These are phyloP conservation scores for Scalopus aquaticus DNA, from an alignment of 2,113 vertebrate species.

Conservation along the genomic window DNA sequence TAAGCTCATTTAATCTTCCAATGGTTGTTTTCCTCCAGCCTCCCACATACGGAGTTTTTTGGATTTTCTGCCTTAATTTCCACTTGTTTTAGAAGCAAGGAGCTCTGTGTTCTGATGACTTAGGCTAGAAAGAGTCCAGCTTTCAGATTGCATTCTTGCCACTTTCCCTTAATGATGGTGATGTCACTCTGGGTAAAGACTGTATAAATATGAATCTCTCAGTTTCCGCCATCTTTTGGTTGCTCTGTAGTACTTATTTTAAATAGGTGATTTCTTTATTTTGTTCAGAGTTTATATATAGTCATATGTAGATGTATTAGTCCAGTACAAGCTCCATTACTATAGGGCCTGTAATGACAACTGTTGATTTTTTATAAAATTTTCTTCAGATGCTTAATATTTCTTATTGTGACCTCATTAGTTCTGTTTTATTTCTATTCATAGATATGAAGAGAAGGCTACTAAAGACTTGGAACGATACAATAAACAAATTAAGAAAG, in stretches of 20 bases:
- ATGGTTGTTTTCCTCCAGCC: constrained; percentile 1
- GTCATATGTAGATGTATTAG: not conserved
- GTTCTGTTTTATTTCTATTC: constrained; percentile 54
- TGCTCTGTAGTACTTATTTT: not conserved
- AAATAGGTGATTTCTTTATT: not conserved
- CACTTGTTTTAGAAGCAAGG: constrained; percentile 26
- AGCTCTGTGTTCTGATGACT: constrained; percentile 11
- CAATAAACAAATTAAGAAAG: constrained; percentile 86
- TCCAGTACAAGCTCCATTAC: not conserved
- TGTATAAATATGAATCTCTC: not conserved
- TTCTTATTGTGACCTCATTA: constrained; percentile 47
- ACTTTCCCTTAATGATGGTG: not conserved
- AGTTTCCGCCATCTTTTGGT: not conserved
- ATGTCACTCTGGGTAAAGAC: not conserved
- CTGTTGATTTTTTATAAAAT: not conserved
- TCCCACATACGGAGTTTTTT: not conserved
- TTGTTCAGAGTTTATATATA: not conserved
- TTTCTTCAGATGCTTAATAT: not conserved
- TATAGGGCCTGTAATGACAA: not conserved
- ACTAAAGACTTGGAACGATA: constrained; percentile 89
- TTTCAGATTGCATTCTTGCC: not conserved
- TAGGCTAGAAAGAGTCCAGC: not conserved
- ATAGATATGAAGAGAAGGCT: constrained; percentile 92
- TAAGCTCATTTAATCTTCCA: constrained; percentile 18
- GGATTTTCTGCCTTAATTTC: constrained; percentile 29